Base-by-base conservation (phyloP, 2,113 vertebrate genomes). In the Cebus imitator region DNA sequence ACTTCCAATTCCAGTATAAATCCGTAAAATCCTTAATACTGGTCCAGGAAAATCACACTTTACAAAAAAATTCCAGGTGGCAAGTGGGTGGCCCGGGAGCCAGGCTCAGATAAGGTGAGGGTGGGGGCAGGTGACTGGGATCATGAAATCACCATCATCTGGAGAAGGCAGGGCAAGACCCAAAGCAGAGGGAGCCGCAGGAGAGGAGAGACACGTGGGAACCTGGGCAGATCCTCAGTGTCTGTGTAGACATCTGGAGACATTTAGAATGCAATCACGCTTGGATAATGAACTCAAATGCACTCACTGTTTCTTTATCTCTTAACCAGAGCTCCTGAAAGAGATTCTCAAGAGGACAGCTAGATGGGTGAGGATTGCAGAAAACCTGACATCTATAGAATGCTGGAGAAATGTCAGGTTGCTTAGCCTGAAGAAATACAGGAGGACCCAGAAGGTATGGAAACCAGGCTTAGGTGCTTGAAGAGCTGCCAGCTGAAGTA, bases 251-350 rank as follows among this genome's bases (percentile, higher is more conserved):
- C 0, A 17, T 14, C 17, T 4, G 1, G 27, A 81, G 66, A 4
- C 1, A 0, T 3, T 4, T 10, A 9, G 13, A 30, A 23, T 4
- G 66, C 0, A 0, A 3, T 0, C 0, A 0, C 8, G 37, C 20
- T 55, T 7, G 20, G 25, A 9, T 6, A 3, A 10, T 14, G 1
- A 68, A 9, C 30, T 8, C 16, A 12, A 76, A 17, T 1, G 1
- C 57, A 17, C 43, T 14, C 20, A 16, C n/a, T 25, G 1, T 1
- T 21, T 48, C 20, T 84, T 32, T 4, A 5, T 32, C 27, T n/a
- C 32, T 12, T n/a, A 6, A 25, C 20, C 50, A 35, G 52, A 68
- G 68, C 11, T 25, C 61, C 27, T 8, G 45, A 61, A 61, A 82
- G 48, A 9, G 35, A 61, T 30, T 45, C 13, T 8, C 21, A 0